These are phyloP conservation scores for Crambe crambe DNA, from an alignment of 37 sponge, comb jelly and placozoan species.

Conservation along the genomic window DNA sequence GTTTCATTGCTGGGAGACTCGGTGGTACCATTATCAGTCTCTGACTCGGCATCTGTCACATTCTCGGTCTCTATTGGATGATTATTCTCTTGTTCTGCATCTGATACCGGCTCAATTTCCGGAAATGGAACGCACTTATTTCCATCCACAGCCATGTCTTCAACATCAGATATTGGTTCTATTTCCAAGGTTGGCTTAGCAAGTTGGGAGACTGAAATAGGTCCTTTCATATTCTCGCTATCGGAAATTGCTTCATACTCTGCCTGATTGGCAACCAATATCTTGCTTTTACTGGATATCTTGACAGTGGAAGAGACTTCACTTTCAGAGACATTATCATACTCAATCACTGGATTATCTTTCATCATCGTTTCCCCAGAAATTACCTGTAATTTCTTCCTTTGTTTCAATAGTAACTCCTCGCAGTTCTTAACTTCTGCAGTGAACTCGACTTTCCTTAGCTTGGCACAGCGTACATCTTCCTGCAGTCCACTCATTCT, in stretches of 20 bases:
- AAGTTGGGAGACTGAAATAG: neutral
- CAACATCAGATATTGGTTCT: conserved; percentile 7
- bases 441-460: neutral
- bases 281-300: neutral
- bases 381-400: neutral
- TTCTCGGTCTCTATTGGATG: neutral
- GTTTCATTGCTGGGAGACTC: too few relatives aligned
- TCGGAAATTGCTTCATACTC: neutral
- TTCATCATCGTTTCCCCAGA: neutral
- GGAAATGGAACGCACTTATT: too few relatives aligned
- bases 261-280: neutral
- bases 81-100: conserved; percentile 3
- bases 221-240: neutral
- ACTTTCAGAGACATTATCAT: conserved; percentile 1
- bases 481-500: neutral
- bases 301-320: neutral
- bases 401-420: neutral
- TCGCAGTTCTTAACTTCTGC: neutral
- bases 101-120: conserved; percentile 16
- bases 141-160: neutral
- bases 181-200: neutral
- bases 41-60: neutral
- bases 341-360: neutral
- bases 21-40: neutral
- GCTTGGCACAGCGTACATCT: conserved; percentile 2